Evolutionary conservation across 2,888 invertebrate species (phyloP).

Genomic region (Ormyrus rosae): DNA sequence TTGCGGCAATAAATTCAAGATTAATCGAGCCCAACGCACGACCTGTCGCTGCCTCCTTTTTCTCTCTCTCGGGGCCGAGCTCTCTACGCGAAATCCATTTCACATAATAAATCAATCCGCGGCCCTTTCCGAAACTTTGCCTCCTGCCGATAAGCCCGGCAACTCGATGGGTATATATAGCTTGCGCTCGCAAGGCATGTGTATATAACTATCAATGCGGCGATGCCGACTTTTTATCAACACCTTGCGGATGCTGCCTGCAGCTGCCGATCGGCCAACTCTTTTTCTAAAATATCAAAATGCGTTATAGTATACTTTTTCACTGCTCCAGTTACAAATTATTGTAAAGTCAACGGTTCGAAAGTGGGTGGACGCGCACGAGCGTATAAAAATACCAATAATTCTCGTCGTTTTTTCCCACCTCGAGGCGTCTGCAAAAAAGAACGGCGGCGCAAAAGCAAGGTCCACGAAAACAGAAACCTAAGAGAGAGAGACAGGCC

Average conservation of each 20-base stretch:
- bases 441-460: constrained; percentile 15
- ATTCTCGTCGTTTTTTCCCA: constrained; percentile 46
- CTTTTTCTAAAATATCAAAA: no score
- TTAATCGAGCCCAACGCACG: constrained; percentile 66
- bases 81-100: constrained; percentile 68
- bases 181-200: background rate
- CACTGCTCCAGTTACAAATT: constrained; percentile 46
- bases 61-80: background rate
- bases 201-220: no score
- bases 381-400: constrained; percentile 46
- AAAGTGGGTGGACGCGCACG: constrained; percentile 43
- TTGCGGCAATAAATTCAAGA: constrained; percentile 71
- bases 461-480: constrained; percentile 48
- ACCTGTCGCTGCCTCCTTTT: constrained; percentile 67
- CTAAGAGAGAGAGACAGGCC: constrained; percentile 13
- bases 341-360: constrained; percentile 54
- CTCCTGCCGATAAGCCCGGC: constrained; percentile 64
- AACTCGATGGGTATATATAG: background rate
- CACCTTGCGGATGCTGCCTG: no score
- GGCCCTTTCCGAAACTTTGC: constrained; percentile 55
- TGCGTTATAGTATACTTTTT: no score
- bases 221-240: no score
- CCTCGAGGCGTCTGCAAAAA: constrained; percentile 35
- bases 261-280: no score
- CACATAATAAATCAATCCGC: constrained; percentile 70